Evolutionary conservation across 2,797 vertebrate species (phyloP).

Genomic region (Dipus sagitta): DNA sequence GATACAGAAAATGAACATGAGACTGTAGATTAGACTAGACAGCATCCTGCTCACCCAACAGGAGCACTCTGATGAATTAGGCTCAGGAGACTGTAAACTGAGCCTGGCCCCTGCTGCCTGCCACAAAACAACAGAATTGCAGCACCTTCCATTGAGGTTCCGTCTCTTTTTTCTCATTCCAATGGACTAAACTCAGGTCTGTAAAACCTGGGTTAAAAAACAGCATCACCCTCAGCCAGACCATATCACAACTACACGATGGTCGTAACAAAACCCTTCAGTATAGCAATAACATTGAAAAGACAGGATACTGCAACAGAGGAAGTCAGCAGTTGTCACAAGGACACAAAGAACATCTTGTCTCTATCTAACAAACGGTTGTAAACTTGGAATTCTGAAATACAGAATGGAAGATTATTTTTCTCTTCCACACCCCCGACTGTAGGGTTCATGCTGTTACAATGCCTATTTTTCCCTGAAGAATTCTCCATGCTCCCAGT

Average conservation of each 20-base stretch:
- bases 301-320: neutral
- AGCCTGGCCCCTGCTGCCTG: neutral
- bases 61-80: neutral
- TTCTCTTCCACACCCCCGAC: neutral
- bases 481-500: neutral
- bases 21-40: no score
- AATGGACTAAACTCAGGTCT: neutral
- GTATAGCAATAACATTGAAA: neutral
- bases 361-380: slow-evolving; percentile 19
- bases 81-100: neutral
- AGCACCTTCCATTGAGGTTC: neutral
- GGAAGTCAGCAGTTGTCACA: neutral
- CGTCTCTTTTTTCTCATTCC: neutral
- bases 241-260: neutral
- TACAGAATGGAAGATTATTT: neutral
- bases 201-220: neutral
- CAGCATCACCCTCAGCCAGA: neutral
- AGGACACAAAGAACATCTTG: neutral
- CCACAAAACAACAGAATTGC: no score
- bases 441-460: slow-evolving; percentile 18
- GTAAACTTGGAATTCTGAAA: slow-evolving; percentile 37
- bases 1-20: neutral
- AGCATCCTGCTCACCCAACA: no score
- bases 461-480: neutral
- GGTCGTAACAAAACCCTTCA: neutral